These are phyloP conservation scores for Drosophila mercatorum DNA, from an alignment of 2,888 invertebrate genomes.

Conservation along the genomic window DNA sequence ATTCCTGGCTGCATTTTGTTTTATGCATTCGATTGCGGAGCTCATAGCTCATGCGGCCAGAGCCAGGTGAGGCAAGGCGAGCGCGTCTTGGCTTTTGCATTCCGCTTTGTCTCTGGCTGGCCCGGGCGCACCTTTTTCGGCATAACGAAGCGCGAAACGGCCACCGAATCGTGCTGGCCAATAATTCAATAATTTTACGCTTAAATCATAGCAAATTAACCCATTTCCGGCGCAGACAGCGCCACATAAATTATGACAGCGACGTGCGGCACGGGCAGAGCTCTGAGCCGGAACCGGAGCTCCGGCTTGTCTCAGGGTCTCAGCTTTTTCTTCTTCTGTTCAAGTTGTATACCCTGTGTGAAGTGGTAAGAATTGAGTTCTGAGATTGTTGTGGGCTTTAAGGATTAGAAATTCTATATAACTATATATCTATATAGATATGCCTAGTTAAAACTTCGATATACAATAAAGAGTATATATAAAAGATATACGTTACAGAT, in stretches of 20 bases:
- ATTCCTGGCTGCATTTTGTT: slow-evolving; percentile 56
- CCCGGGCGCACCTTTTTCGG: slow-evolving; percentile 57
- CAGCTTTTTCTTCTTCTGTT: background rate
- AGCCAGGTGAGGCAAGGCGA: too few relatives aligned
- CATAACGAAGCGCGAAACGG: slow-evolving; percentile 56
- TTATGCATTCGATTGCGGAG: slow-evolving; percentile 54
- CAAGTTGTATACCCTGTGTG: background rate
- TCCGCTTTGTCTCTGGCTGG: background rate
- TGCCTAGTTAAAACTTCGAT: too few relatives aligned
- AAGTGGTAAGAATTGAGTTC: background rate
- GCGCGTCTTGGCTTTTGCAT: background rate
- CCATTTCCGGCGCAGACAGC: slow-evolving; percentile 81
- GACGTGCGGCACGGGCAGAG: slow-evolving; percentile 40
- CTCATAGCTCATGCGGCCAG: too few relatives aligned
- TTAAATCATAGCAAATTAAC: slow-evolving; percentile 82
- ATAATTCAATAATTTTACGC: slow-evolving; percentile 82
- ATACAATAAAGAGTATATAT: too few relatives aligned
- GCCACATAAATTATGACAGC: slow-evolving; percentile 77
- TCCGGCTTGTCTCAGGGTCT: slow-evolving; percentile 10
- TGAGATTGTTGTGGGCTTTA: too few relatives aligned
- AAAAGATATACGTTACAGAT: too few relatives aligned
- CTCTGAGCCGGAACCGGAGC: slow-evolving; percentile 27
- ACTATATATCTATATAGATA: background rate
- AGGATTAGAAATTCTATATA: background rate
- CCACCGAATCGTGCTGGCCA: slow-evolving; percentile 66